These are phyloP conservation scores for Rhizomys pruinosus DNA, from an alignment of 2,113 vertebrate genomes.

Conservation along the genomic window DNA sequence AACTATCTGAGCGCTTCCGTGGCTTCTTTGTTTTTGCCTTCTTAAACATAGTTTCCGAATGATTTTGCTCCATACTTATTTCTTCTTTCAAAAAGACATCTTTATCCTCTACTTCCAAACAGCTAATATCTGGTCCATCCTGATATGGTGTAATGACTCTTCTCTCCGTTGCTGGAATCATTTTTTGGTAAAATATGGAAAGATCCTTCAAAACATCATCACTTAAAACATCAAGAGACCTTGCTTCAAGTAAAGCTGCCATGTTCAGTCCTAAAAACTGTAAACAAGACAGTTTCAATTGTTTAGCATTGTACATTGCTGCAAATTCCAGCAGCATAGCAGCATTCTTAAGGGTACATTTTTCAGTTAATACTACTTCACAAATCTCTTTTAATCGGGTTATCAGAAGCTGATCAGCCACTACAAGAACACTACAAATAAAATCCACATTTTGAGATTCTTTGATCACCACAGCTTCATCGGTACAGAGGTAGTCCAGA, in stretches of 20 bases:
- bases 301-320: conserved; percentile 93
- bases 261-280: conserved; percentile 97
- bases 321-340: conserved; percentile 96
- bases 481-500: conserved; percentile 96
- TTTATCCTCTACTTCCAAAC: no score
- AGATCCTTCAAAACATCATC: no score
- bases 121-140: no score
- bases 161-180: no score
- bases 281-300: conserved; percentile 95
- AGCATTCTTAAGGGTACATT: conserved; percentile 95
- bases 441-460: conserved; percentile 95
- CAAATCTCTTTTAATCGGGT: conserved; percentile 96
- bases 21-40: no score
- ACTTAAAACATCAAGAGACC: conserved; percentile 81
- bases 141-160: no score
- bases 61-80: no score
- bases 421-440: conserved; percentile 94
- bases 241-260: conserved; percentile 94
- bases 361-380: conserved; percentile 96
- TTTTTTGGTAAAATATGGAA: no score
- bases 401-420: conserved; percentile 97
- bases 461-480: conserved; percentile 94
- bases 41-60: no score
- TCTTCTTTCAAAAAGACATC: no score
- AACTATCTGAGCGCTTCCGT: no score